Evolutionary conservation across 2,888 invertebrate genomes (phyloP), one percentile per base, ranked within the genome.

Genomic region (Ptilodon capucinus): DNA sequence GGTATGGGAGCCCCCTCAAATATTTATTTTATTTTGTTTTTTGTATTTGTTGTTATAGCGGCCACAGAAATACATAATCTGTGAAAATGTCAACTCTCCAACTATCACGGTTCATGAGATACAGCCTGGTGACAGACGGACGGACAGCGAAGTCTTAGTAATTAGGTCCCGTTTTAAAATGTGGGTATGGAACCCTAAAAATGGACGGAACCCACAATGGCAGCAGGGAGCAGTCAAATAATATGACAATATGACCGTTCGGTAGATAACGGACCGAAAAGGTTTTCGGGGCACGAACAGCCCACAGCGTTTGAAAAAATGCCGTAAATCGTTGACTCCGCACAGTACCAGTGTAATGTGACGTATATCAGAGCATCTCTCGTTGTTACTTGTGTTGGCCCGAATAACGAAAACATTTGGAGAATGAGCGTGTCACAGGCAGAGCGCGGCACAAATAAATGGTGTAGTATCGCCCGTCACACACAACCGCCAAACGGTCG

Each of bases 401-500:
- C 57, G 53, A 67, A 76, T 74, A 75, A 74, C 69, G 74, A 74
- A 78, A 80, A 78, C 72, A 79, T 84, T 81, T 72, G 60, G 68
- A 70, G 71, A 79, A 80, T 76, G 78, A 76, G 68, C 57, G 70
- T 60, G 83, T 80, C 78, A 80, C 67, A 68, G 62, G 52, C 76
- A 80, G 70, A 44, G 64, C 50, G 19, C 56, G 60, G 55, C 55
- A 67, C 59, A 71, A 74, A 79, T 74, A 79, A 78, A 81, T 79
- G 73, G 68, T 61, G 65, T 56, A 67, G 68, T 64, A 67, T 53
- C 64, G 56, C 56, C 63, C 60, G 58, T 72, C 65, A 71, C 72
- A 68, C 65, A 71, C 72, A 68, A 51, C 49, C 59, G 54, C 46
- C 45, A 56, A 70, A 60, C 60, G 52, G 56, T 54, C 47, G 48